These are phyloP conservation scores for Cosmorhoe ocellata DNA, from an alignment of 2,888 invertebrate genomes.

Conservation along the genomic window DNA sequence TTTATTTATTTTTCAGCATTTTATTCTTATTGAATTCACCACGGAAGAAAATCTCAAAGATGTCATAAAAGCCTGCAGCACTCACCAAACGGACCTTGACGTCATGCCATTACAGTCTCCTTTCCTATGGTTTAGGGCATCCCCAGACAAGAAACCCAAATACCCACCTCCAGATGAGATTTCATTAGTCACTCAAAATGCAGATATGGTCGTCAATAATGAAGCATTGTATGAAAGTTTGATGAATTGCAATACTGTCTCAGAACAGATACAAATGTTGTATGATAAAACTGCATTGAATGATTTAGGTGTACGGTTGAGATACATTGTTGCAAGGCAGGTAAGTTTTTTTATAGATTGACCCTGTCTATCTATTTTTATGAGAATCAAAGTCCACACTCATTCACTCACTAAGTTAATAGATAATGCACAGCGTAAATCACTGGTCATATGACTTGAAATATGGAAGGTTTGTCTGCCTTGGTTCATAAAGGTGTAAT, in stretches of 20 bases:
- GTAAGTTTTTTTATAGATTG: slow-evolving; percentile 45
- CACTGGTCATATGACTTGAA: no score
- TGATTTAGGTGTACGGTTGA: slow-evolving; percentile 87
- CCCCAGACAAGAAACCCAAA: slow-evolving; percentile 50
- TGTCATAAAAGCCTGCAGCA: slow-evolving; percentile 79
- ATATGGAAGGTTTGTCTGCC: no score
- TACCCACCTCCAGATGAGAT: slow-evolving; percentile 14
- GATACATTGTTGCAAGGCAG: slow-evolving; percentile 90
- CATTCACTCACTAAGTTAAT: no score
- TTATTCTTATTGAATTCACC: slow-evolving; percentile 88
- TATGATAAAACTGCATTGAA: slow-evolving; percentile 85
- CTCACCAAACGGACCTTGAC: slow-evolving; percentile 81
- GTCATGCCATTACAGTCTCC: slow-evolving; percentile 86
- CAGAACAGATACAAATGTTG: slow-evolving; percentile 86
- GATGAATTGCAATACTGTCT: slow-evolving; percentile 74
- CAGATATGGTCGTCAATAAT: slow-evolving; percentile 17
- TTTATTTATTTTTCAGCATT: slow-evolving; percentile 79
- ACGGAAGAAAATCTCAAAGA: slow-evolving; percentile 77
- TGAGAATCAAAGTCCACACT: no score
- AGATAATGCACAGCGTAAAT: no score
- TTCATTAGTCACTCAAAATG: slow-evolving; percentile 28
- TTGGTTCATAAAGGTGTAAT: no score
- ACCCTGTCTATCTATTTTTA: no score
- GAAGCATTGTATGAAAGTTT: slow-evolving; percentile 58
- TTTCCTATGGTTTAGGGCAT: slow-evolving; percentile 88